A percentile compares a stretch with the other conserved stretches of the same genome.
phyloP scores from a whole-genome alignment of 2,797 vertebrate species.

The Sternarchorhynchus goeldii region DNA sequence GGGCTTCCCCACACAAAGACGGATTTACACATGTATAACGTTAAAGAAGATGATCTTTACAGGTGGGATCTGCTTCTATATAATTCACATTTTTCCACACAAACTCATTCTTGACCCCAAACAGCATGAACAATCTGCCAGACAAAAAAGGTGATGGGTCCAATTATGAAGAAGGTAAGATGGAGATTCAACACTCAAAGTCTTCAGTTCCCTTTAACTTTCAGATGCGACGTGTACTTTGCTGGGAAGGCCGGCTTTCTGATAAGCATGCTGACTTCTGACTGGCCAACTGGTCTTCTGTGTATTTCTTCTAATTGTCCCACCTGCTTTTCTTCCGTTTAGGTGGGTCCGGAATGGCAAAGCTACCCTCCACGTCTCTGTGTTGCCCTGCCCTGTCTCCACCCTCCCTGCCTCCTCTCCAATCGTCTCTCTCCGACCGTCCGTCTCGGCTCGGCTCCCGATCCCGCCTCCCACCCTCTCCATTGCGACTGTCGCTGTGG shows the following conservation, averaged over 20 bases:
- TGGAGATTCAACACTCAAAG: background rate
- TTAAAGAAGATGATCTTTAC: slow-evolving; percentile 3
- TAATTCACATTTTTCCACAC: slow-evolving; percentile 3
- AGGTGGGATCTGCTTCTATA: background rate
- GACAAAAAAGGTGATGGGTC: no score
- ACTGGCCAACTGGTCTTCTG: slow-evolving; percentile 55
- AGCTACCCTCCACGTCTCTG: slow-evolving; percentile 77
- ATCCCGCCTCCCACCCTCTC: slow-evolving; percentile 76
- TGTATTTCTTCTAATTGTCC: slow-evolving; percentile 84
- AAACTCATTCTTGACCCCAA: slow-evolving; percentile 7
- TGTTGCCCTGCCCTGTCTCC: slow-evolving; percentile 69
- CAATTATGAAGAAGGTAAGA: background rate
- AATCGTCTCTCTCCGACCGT: slow-evolving; percentile 63
- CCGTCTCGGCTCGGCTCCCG: slow-evolving; percentile 66
- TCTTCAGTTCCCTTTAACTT: background rate
- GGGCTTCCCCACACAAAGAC: background rate
- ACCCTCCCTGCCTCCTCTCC: slow-evolving; percentile 69
- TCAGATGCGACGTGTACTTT: slow-evolving; percentile 34
- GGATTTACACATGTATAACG: background rate
- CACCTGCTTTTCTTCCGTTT: slow-evolving; percentile 97
- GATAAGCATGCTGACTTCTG: slow-evolving; percentile 54
- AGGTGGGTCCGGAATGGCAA: slow-evolving; percentile 92
- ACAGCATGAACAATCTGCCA: background rate
- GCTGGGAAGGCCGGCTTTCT: slow-evolving; percentile 59
- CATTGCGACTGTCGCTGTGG: slow-evolving; percentile 73